These are phyloP conservation scores for Setophaga coronata DNA, from an alignment of 2,113 vertebrate species.

Conservation along the genomic window DNA sequence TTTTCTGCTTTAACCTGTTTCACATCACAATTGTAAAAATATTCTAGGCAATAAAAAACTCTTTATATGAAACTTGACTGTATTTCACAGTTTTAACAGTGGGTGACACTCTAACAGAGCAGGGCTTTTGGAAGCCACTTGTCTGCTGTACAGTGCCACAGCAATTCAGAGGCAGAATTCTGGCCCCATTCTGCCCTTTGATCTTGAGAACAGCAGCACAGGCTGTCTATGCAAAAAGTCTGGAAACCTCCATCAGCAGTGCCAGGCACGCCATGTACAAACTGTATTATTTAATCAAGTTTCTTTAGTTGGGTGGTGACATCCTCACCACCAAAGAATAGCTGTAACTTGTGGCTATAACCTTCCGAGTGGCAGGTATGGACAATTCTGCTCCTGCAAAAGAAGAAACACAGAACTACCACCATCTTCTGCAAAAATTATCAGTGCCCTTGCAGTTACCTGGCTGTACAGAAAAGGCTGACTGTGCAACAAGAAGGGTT, in stretches of 20 bases:
- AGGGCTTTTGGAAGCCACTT: neutral
- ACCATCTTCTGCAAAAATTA: neutral
- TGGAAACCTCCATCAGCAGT: neutral
- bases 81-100: neutral
- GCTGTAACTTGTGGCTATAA: neutral
- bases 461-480: neutral
- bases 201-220: neutral
- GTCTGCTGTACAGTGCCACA: neutral
- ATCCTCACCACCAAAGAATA: neutral
- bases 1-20: neutral
- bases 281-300: neutral
- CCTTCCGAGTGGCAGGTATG: neutral
- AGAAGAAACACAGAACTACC: neutral
- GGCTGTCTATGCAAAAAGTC: rapidly evolving
- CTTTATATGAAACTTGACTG: neutral
- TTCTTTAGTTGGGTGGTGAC: neutral
- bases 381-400: neutral
- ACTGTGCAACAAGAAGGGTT: neutral
- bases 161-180: neutral
- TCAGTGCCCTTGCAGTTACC: neutral
- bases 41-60: neutral
- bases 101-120: neutral
- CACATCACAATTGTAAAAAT: neutral
- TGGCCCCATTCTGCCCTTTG: neutral
- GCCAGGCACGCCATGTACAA: neutral